Evolutionary conservation across 92 coral and sea anemone species (phyloP).

Genomic region (Blastomussa wellsi): DNA sequence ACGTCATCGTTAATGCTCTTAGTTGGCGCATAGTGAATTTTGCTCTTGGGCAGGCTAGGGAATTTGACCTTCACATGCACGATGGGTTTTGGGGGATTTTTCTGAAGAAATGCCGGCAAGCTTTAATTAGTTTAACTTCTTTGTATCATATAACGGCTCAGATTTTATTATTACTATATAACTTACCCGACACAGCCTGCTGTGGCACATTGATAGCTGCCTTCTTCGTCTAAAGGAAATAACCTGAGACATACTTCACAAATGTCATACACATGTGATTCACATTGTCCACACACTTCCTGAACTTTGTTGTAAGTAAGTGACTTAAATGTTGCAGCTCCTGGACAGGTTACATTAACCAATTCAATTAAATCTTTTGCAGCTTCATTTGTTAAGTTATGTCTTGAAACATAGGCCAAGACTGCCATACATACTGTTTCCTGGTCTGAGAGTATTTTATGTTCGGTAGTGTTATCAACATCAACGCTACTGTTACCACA

Average conservation of each 20-base stretch:
- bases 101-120: too few species aligned
- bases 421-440: slow-evolving; percentile 56
- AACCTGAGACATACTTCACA: slow-evolving; percentile 51
- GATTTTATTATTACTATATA: not conserved
- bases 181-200: slow-evolving; percentile 57
- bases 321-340: slow-evolving; percentile 31
- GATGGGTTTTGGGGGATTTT: too few species aligned
- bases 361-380: slow-evolving; percentile 52
- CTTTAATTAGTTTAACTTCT: not conserved
- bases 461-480: not conserved
- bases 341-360: slow-evolving; percentile 44
- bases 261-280: slow-evolving; percentile 37
- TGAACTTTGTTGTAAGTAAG: slow-evolving; percentile 27
- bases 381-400: slow-evolving; percentile 56
- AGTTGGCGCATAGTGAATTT: too few species aligned
- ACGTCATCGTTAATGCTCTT: too few species aligned
- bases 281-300: slow-evolving; percentile 62
- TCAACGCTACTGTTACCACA: not conserved
- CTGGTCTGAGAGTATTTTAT: slow-evolving; percentile 4
- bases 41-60: too few species aligned
- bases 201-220: slow-evolving; percentile 37
- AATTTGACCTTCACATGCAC: too few species aligned
- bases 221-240: slow-evolving; percentile 31
- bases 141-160: not conserved
- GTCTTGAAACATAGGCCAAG: slow-evolving; percentile 51